phyloP scores from a whole-genome alignment of 2,888 invertebrate genomes.

The Dolichopus griseipennis region DNA sequence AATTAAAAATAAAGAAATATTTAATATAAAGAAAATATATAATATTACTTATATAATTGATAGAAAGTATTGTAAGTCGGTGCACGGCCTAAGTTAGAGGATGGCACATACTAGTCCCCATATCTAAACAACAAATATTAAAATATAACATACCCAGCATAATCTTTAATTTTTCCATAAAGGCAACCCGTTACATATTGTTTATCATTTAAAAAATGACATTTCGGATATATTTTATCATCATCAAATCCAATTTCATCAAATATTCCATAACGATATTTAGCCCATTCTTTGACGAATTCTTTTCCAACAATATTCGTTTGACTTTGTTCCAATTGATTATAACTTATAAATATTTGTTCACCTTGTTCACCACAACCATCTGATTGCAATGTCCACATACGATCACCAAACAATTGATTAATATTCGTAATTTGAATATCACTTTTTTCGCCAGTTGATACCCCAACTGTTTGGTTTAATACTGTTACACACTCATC shows the following conservation, averaged over 20 bases:
- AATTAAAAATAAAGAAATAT: too few species aligned
- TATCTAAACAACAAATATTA: too few species aligned
- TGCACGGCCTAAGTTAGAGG: too few species aligned
- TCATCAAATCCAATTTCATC: slow-evolving; percentile 54
- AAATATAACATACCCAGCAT: slow-evolving; percentile 39
- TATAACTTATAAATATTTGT: slow-evolving; percentile 48
- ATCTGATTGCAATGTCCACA: slow-evolving; percentile 55
- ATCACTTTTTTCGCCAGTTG: slow-evolving; percentile 49
- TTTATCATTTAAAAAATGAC: slow-evolving; percentile 41
- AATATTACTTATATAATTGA: too few species aligned
- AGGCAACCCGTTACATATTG: slow-evolving; percentile 46
- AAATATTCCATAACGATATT: slow-evolving; percentile 59
- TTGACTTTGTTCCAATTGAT: slow-evolving; percentile 30
- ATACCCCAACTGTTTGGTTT: slow-evolving; percentile 29
- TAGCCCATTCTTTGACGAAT: slow-evolving; percentile 55
- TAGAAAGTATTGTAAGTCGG: too few species aligned
- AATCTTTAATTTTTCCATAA: slow-evolving; percentile 44
- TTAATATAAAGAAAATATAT: too few species aligned
- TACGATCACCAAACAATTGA: slow-evolving; percentile 45
- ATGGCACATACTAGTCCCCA: too few species aligned
- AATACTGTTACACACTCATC: slow-evolving; percentile 43
- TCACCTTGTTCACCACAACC: slow-evolving; percentile 52
- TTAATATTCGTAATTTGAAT: slow-evolving; percentile 47
- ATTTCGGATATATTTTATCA: slow-evolving; percentile 52
- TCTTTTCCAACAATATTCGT: slow-evolving; percentile 35